These are phyloP conservation scores for Hesperophylax magnus DNA, from an alignment of 1,140 invertebrate genomes.

Conservation along the genomic window DNA sequence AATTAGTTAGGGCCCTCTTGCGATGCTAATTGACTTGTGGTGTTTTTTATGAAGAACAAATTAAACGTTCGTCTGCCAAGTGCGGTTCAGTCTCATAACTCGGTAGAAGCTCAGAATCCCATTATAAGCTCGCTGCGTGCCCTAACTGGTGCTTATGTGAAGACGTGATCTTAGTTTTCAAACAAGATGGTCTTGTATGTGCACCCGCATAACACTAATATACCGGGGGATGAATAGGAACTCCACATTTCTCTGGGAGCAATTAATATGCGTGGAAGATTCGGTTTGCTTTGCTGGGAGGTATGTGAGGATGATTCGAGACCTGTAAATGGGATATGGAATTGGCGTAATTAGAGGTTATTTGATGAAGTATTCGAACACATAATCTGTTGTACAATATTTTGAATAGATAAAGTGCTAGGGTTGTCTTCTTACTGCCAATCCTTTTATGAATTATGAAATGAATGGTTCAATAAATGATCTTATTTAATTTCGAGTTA, in stretches of 20 bases:
- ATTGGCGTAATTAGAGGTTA: neutral
- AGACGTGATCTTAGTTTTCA: constrained; percentile 10
- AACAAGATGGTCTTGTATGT: constrained; percentile 23
- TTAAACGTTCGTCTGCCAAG: constrained; percentile 4
- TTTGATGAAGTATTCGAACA: neutral
- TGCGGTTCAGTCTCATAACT: neutral
- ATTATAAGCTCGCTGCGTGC: neutral
- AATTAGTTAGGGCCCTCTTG: constrained; percentile 9
- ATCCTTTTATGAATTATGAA: neutral
- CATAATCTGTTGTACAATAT: neutral
- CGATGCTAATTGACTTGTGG: constrained; percentile 18
- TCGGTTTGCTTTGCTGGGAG: neutral
- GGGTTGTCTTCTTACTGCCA: neutral
- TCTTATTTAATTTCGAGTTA: too few species aligned
- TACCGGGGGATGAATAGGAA: neutral
- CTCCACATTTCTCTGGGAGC: neutral
- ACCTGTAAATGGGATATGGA: neutral
- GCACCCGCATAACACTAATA: neutral
- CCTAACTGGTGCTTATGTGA: constrained; percentile 1
- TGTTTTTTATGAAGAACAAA: neutral
- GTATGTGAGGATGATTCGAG: neutral
- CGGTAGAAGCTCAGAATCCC: neutral
- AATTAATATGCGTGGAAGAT: constrained; percentile 28
- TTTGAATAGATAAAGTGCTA: neutral
- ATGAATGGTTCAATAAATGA: neutral